These are phyloP conservation scores for Dasypus novemcinctus DNA, from an alignment of 2,113 vertebrate genomes.

Conservation along the genomic window DNA sequence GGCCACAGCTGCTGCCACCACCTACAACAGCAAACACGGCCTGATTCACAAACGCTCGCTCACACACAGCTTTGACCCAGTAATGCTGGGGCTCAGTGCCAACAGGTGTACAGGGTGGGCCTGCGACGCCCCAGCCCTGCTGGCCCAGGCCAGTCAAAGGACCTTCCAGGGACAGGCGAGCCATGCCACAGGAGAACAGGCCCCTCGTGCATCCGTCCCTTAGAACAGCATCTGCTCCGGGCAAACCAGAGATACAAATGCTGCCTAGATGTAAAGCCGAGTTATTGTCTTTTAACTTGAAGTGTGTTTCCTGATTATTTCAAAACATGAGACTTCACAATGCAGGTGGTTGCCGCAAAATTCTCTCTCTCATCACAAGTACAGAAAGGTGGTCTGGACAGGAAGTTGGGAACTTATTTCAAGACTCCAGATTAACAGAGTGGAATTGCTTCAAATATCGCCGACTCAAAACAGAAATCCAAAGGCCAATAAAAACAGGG, in stretches of 20 bases:
- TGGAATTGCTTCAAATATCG: accelerated
- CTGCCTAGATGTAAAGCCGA: background rate
- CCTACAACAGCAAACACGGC: no score
- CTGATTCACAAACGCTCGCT: no score
- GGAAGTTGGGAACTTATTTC: background rate
- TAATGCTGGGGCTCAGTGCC: background rate
- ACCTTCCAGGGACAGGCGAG: background rate
- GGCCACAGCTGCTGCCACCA: background rate
- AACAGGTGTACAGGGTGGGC: no score
- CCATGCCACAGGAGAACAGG: accelerated
- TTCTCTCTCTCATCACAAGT: no score
- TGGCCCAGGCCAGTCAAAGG: no score
- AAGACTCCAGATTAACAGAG: background rate
- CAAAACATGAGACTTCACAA: background rate
- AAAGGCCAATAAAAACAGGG: accelerated
- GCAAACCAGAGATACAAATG: accelerated
- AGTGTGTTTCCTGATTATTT: background rate
- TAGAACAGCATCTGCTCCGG: background rate
- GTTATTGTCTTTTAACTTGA: background rate
- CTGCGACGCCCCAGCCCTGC: no score
- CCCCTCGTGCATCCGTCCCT: accelerated
- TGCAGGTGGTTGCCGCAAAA: accelerated
- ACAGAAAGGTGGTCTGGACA: accelerated
- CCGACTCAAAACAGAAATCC: no score
- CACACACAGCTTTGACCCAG: no score